These are phyloP conservation scores for Hippocampus guttulatus DNA, from an alignment of 2,113 vertebrate species.

Conservation along the genomic window DNA sequence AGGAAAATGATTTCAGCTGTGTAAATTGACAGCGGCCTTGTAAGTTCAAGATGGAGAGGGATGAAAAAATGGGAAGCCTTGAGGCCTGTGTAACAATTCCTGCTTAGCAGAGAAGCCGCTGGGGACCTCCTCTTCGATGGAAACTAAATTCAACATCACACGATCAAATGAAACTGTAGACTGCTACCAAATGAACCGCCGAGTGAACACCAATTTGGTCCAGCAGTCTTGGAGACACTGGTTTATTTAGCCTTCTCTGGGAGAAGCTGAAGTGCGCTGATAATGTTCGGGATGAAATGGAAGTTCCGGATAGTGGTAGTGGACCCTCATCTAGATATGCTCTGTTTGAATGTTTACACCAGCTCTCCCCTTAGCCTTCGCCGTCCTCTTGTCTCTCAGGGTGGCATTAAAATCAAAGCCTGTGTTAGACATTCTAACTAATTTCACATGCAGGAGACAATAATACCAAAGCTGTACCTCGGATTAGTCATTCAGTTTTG, in stretches of 20 bases:
- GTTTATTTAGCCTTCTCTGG: slow-evolving; percentile 50
- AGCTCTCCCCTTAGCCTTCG: slow-evolving; percentile 20
- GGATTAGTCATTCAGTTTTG: slow-evolving; percentile 60
- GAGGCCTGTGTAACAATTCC: slow-evolving; percentile 52
- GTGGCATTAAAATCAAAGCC: slow-evolving; percentile 55
- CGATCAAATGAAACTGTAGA: slow-evolving; percentile 55
- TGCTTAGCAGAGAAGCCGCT: slow-evolving; percentile 37
- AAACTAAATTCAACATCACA: slow-evolving; percentile 33
- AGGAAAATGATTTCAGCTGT: slow-evolving; percentile 70
- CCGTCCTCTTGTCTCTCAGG: slow-evolving; percentile 41
- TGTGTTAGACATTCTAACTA: slow-evolving; percentile 40
- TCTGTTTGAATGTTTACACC: slow-evolving; percentile 58
- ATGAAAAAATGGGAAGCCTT: slow-evolving; percentile 39
- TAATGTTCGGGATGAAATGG: slow-evolving; percentile 15
- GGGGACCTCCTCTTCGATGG: slow-evolving; percentile 30
- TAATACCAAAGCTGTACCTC: slow-evolving; percentile 40
- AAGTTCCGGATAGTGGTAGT: slow-evolving; percentile 25
- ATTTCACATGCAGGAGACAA: slow-evolving; percentile 56
- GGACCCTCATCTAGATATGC: slow-evolving; percentile 27
- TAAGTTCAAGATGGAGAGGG: slow-evolving; percentile 55
- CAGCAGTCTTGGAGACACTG: slow-evolving; percentile 16
- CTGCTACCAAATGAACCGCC: slow-evolving; percentile 57
- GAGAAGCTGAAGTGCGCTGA: slow-evolving; percentile 24
- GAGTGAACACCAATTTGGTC: slow-evolving; percentile 21
- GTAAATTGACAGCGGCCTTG: slow-evolving; percentile 69